Base-by-base conservation (phyloP, 1,140 invertebrate genomes). In the Wiebesia pumilae region DNA sequence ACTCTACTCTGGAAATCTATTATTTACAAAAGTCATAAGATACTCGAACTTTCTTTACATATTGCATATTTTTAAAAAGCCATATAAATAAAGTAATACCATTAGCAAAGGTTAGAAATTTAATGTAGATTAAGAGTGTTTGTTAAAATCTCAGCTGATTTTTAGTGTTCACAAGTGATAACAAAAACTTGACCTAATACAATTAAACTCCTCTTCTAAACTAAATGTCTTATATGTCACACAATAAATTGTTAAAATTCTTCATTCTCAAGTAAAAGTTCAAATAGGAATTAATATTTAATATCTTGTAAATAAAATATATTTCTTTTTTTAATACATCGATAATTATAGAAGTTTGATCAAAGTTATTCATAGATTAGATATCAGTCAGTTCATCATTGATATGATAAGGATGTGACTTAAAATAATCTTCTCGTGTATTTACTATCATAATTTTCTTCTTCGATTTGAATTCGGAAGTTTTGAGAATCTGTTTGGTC, bases 261-360 rank as follows among this genome's bases (percentile, higher is more conserved):
- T 43, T 75, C 35, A 38, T 43, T 75, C 6, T 73, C 27, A 16
- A 40, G 71, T 73, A 40, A 40, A 73, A 40, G 38, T 40, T 40
- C 40, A 73, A 24, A 73, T 24, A 3, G 10, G 24, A 43, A 73
- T 69, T 69, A 35, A 3, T 69, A 73, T 14, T 73, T 73, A 73
- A 73, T 73, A 73, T 27, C 38, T 71, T 75, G 71, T 75, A 75
- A 75, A 75, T 75, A 75, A 40, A 75, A 24, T 43, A 43, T 16
- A 43, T 75, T 35, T 33, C 65, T 69, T 65, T 65, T 30, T 73
- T 19, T 21, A n/a, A 2, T 75, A 75, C 30, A 71, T n/a, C 14
- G 21, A 75, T 43, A 27, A n/a, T 75, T 71, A 38, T 71, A 71
- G 24, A 38, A 71, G 24, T 38, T 71, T 24, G 19, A 38, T 71